Evolutionary conservation across 2,888 invertebrate genomes (phyloP), one percentile per base, ranked within the genome.

Genomic region (Yponomeuta plumbellus): DNA sequence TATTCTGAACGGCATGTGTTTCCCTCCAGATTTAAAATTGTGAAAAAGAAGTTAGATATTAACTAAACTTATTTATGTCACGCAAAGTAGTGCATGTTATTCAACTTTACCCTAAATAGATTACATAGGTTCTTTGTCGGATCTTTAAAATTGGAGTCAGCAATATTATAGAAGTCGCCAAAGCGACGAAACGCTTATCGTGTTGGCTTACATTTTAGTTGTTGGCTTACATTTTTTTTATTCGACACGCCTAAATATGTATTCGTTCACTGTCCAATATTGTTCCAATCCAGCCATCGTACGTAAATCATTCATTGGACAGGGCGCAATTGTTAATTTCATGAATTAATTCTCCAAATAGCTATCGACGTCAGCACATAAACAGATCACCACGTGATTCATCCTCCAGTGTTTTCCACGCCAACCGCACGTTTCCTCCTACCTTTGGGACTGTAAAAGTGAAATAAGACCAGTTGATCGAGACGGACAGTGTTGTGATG

Each of bases 401-500:
- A 52, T 17, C 44, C 44, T 52, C 44, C 44, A 52, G 44, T 52
- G 17, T 52, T 52, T 52, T 52, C 44, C 44, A 52, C 44, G 17
- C 17, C 17, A 17, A 52, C 44, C 17, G 44, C 44, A 52, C 44
- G 44, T 52, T 52, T 52, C 17, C 10, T 52, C 44, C 17, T 17
- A 13, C 17, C 44, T 52, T 52, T 17, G 17, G 44, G 17, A 17
- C 17, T 13, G 2, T 52, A 17, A 52, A 52, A 17, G 44, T 52
- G 44, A 52, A 52, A 1, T 52, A 13, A 17, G 3, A 17, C 44
- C 17, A 17, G 44, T 52, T 52, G 44, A 52, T 52, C 17, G 44
- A 52, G 1, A 52, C 13, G 44, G 17, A 11, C 44, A 52, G 58
- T 58, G 58, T 21, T 61, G 61, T 61, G 63, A 44, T 63, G 66